These are phyloP conservation scores for Seira sanloemensis DNA, from an alignment of 2,888 invertebrate species.

Conservation along the genomic window DNA sequence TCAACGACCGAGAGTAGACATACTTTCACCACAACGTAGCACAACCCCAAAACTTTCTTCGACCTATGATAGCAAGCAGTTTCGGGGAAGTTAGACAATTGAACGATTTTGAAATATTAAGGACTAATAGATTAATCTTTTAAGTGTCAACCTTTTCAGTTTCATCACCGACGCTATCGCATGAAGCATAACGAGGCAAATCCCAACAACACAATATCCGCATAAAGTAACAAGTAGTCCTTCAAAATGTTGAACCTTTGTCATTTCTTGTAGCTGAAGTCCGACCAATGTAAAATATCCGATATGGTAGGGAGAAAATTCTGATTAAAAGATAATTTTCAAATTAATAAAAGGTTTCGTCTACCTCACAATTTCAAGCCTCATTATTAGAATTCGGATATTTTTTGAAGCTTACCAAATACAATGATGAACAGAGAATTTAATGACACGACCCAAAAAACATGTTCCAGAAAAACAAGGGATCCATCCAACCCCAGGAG, in stretches of 20 bases:
- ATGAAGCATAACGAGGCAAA: conserved; percentile 88
- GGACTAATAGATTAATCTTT: no score
- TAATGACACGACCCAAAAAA: conserved; percentile 98
- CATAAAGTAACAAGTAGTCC: conserved; percentile 93
- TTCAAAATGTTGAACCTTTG: conserved; percentile 90
- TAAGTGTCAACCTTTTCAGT: conserved; percentile 82
- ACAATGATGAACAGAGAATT: conserved; percentile 97
- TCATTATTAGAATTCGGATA: no score
- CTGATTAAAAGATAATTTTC: no score
- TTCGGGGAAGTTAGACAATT: conserved; percentile 9
- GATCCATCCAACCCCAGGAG: conserved; percentile 97
- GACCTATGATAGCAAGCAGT: no score
- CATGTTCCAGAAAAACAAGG: conserved; percentile 97
- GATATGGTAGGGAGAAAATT: conserved; percentile 97
- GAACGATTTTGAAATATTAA: neutral
- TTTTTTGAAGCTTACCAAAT: conserved; percentile 85
- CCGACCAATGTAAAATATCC: conserved; percentile 89
- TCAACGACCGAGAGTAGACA: conserved; percentile 96
- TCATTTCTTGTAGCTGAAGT: conserved; percentile 82
- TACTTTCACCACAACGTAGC: conserved; percentile 93
- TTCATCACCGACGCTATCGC: conserved; percentile 87
- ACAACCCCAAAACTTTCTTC: conserved; percentile 91
- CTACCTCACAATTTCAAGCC: no score
- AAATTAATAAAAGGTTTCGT: no score
- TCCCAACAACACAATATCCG: conserved; percentile 94